Evolutionary conservation across 2,888 invertebrate genomes (phyloP), one percentile per base, ranked within the genome.

Genomic region (Cistogaster globosa): DNA sequence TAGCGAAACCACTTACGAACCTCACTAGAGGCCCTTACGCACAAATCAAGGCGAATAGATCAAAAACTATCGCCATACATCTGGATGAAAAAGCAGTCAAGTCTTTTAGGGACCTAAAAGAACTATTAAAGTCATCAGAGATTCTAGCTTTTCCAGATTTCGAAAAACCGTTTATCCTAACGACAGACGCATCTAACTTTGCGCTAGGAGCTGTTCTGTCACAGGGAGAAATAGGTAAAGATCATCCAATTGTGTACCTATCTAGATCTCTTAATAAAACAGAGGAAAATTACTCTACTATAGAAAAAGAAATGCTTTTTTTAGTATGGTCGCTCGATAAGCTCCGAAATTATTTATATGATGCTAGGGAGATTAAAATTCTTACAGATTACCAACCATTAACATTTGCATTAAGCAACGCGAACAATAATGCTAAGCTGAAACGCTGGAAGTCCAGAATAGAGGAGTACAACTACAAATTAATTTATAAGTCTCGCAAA

Each of bases 141-240:
- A 75, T 86, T n/a, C 51, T 86, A 45, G 71, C 69, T 18, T 88
- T 83, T 58, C 86, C 83, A 11, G 78, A 87, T 57, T 87, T 87
- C 20, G 48, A 69, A 11, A 87, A 87, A 55, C 53, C 79, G 0
- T 87, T 87, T 36, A 82, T 74, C 14, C 26, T 86, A 11, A 86
- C 84, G 22, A 85, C 85, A 3, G 87, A 88, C 20, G 87, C 87
- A n/a, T 87, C 84, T 4, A 58, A 86, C 20, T 62, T 68, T 16
- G 86, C 83, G 2, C 62, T 86, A 14, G 85, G 85, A 26, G 72
- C 82, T 12, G 81, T 83, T 8, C 68, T 86, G 7, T 78, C 81
- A 12, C 83, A 86, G 42, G 81, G 63, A 32, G 48, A 75, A 42
- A 63, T 67, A 7, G 74, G 83, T 18, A 65, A 69, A 53, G 76